Base-by-base conservation (phyloP, 2,113 vertebrate genomes). In the Neopipo cinnamomea region DNA sequence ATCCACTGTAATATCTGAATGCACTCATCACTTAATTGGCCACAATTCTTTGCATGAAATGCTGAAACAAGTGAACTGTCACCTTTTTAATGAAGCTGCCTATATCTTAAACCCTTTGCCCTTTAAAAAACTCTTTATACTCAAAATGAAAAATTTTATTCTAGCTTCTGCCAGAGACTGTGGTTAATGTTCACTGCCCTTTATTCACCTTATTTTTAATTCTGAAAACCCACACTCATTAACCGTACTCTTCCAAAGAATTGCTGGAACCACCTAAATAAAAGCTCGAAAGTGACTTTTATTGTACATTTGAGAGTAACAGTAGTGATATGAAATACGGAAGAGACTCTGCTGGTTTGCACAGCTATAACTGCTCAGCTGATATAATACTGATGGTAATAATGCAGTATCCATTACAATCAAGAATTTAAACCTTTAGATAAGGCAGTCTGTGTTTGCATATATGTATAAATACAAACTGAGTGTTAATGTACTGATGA, bases 151-250 rank as follows among this genome's bases (percentile, higher is more conserved):
- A 92, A 91, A 89, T 82, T 94, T 89, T 94, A 89, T 91, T 91
- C 94, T 78, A 83, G 73, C 66, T 85, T 89, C 91, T 95, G 81
- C 74, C 95, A 97, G 84, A 53, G 74, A 91, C 28, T 75, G 42
- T 92, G 77, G 94, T 95, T 97, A 95, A 95, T 95, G 89, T 85
- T 95, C 94, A 68, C 73, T 95, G 95, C 93, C 94, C 91, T 95
- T 92, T 91, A 84, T 56, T 91, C 89, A 95, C 89, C 89, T 89
- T 81, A 89, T 95, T 93, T 95, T 95, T 96, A 96, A 93, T 93
- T 92, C 87, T 94, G 86, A 93, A 95, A 93, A 97, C 73, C 47
- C 89, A 93, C 90, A 92, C 56, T 97, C 83, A 93, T 96, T 95
- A 95, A 95, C 83, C 0, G 1, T 68, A 91, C 18, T 12, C 76